Evolutionary conservation across 2,113 vertebrate genomes (phyloP).

Genomic region (Nansenia antarctica): DNA sequence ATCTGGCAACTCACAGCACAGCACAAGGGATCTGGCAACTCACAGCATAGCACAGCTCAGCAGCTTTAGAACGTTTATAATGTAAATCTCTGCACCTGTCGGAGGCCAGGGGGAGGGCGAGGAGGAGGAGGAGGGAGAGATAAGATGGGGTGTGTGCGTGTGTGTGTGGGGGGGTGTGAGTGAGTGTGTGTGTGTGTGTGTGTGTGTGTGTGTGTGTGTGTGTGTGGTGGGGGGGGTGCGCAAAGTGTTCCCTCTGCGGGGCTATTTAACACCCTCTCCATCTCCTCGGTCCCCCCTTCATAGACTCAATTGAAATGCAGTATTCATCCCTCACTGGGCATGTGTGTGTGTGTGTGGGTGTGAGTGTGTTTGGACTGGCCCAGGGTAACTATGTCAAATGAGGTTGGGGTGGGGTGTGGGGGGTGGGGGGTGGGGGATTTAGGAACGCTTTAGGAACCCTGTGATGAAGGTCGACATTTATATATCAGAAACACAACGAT

Average conservation of each 20-base stretch:
- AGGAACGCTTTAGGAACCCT: too few relatives aligned
- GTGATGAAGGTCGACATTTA: too few relatives aligned
- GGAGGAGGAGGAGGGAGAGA: neutral
- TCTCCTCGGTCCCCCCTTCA: neutral
- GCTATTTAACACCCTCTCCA: neutral
- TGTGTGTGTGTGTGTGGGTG: too few relatives aligned
- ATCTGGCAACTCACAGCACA: neutral
- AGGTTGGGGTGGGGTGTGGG: too few relatives aligned
- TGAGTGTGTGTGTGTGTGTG: neutral
- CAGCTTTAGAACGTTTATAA: neutral
- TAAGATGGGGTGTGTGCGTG: too few relatives aligned
- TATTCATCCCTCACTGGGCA: neutral
- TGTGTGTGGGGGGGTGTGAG: too few relatives aligned
- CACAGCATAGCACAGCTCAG: neutral
- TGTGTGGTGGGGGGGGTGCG: too few relatives aligned
- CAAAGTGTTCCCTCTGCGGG: neutral
- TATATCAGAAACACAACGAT: neutral
- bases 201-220: neutral
- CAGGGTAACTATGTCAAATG: neutral
- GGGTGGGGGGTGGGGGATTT: too few relatives aligned
- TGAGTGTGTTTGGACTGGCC: too few relatives aligned
- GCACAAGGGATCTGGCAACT: neutral
- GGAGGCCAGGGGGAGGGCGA: neutral
- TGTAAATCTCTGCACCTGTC: neutral
- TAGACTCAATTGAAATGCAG: neutral